phyloP scores from a whole-genome alignment of 2,797 vertebrate genomes.

The Setipinna tenuifilis region DNA sequence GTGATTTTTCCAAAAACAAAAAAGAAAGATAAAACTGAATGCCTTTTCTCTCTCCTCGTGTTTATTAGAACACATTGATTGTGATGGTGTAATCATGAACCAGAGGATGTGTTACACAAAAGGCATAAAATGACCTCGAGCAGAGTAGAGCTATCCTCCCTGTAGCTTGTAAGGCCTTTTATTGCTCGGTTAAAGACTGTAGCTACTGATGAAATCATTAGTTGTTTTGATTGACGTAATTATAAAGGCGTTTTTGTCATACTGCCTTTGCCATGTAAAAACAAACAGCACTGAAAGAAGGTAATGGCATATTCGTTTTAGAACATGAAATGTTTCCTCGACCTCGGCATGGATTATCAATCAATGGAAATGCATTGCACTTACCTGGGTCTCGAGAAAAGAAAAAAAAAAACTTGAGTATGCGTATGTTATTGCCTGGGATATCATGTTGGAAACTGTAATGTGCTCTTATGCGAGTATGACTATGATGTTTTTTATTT shows the following conservation, averaged over 20 bases:
- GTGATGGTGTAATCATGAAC: not conserved
- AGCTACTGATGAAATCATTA: not conserved
- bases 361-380: constrained; percentile 7
- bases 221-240: not conserved
- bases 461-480: constrained; percentile 4
- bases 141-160: not conserved
- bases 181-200: not conserved
- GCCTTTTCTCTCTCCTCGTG: not conserved
- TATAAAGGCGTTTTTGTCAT: not conserved
- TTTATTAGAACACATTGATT: not conserved
- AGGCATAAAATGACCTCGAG: not conserved
- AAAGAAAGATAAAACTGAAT: no score
- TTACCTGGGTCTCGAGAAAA: not conserved
- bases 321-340: not conserved
- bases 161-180: not conserved
- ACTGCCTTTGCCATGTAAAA: not conserved
- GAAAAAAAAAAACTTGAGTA: constrained; percentile 11
- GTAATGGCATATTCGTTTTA: not conserved
- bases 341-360: not conserved
- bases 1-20: not conserved
- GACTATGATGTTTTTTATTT: not conserved
- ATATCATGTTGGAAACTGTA: not conserved
- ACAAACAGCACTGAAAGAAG: not conserved
- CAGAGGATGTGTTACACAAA: not conserved
- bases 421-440: not conserved